Conservation (phyloP, 1,140 invertebrate species). For the Heliconius melpomene region DNA sequence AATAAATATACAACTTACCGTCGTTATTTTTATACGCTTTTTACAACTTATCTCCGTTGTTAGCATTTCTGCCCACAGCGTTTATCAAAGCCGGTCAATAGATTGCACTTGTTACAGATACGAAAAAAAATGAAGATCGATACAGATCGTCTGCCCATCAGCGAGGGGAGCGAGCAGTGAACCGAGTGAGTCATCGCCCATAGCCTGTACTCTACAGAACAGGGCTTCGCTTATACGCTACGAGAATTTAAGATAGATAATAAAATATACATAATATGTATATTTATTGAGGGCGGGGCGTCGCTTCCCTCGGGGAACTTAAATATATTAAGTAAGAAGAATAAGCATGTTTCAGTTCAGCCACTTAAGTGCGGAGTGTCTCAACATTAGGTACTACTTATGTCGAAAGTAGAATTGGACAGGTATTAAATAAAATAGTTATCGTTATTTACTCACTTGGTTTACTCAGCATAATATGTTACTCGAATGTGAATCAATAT, state of each 20-base stretch:
- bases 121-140: neutral
- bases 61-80: neutral
- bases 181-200: neutral
- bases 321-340: no score
- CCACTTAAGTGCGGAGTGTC: no score
- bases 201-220: neutral
- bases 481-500: neutral
- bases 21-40: neutral
- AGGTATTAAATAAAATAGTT: neutral
- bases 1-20: no score
- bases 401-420: no score
- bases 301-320: no score
- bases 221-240: no score
- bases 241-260: no score
- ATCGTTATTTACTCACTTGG: neutral
- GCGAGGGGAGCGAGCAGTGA: constrained; percentile 1
- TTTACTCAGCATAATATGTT: neutral
- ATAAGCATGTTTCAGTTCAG: no score
- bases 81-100: neutral
- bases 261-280: no score
- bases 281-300: no score
- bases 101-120: constrained; percentile 2
- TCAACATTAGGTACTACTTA: no score
- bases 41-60: neutral
- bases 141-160: constrained; percentile 9